Base-by-base conservation (phyloP, 23 tunicate genomes). In the Ciona savignyi region DNA sequence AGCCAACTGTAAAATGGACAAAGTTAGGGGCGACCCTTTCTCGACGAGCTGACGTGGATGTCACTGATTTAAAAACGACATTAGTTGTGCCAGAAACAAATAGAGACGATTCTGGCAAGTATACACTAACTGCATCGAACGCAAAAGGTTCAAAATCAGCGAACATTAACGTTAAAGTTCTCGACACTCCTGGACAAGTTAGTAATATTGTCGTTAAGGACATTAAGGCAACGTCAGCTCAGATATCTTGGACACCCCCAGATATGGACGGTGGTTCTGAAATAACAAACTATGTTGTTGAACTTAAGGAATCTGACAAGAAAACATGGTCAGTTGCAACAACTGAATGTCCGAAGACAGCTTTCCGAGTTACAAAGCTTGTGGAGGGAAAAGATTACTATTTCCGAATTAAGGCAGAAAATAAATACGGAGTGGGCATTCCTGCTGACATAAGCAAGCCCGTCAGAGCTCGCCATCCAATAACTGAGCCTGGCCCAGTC, bases 321-420 rank as follows among this genome's bases (percentile, higher is more conserved):
- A 93, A 93, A 51, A 71, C 89, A 1, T 93, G 98, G 98, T 74
- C 98, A 0, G 73, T 72, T 3, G 82, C 85, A 1, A 84, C 89
- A 6, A 75, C 72, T 31, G 95, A 87, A 23, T 87, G 93, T 60
- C 72, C 89, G 25, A 73, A 83, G 61, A 78, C 89, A 1, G 75
- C 98, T 19, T 77, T 81, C 80, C 74, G 81, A 62, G 95, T 91
- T 0, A 79, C 82, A 23, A 83, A 83, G 31, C 68, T 93, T 25
- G 71, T 75, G 32, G 76, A 86, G 60, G 93, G 93, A 32, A 93
- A 79, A 15, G 98, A 93, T 31, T 93, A 93, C 56, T 82, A 93
- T 33, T 93, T 93, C 76, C 70, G 95, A 28, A 79, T 93, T 61
- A 77, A 68, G 31, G 98, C 98, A 29, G 94, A 93, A 62, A 93